Base-by-base conservation (phyloP, 2,888 invertebrate species). In the Therioaphis trifolii region DNA sequence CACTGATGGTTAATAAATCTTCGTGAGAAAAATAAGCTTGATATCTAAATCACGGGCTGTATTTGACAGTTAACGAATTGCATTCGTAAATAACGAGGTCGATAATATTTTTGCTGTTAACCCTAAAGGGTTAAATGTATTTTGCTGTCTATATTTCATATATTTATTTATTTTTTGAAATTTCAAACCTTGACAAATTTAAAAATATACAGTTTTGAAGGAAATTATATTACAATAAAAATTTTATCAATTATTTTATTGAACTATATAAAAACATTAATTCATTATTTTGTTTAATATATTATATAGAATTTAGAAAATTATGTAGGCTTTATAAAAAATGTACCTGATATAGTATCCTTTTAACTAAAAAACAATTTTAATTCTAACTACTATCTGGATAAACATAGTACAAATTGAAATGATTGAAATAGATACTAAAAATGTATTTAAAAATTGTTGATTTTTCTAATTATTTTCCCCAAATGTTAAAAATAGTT, bases 31-130 rank as follows among this genome's bases (percentile, higher is more conserved):
- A 76, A 76, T 76, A 76, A 76, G 61, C 61, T 58, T n/a, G 76
- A 63, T 76, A 76, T 76, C 66, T 66, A 21, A 68, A 66, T 78
- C 66, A 66, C 24, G 77, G 49, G 49, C 52, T 68, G 77, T 49
- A 15, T 78, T 52, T 78, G 77, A 68, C 77, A 52, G 63, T 66
- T 66, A 18, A 78, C 66, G 66, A 78, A 78, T 78, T 66, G 49
- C 66, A 78, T 78, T 78, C 52, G 66, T 78, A 52, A 49, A 66
- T 61, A 61, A 46, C 61, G 27, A 18, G 43, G 61, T 61, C 61
- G 75, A 76, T 61, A 46, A 76, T 74, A 72, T 55, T 74, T 55
- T 15, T 40, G 55, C 55, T 55, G 55, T 55, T 55, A 35, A 74
- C 29, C 74, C 74, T 21, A 35, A 24, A 35, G 74, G 74, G 74